These are phyloP conservation scores for Pogonognathellus flavescens DNA, from an alignment of 1,140 invertebrate species.

Conservation along the genomic window DNA sequence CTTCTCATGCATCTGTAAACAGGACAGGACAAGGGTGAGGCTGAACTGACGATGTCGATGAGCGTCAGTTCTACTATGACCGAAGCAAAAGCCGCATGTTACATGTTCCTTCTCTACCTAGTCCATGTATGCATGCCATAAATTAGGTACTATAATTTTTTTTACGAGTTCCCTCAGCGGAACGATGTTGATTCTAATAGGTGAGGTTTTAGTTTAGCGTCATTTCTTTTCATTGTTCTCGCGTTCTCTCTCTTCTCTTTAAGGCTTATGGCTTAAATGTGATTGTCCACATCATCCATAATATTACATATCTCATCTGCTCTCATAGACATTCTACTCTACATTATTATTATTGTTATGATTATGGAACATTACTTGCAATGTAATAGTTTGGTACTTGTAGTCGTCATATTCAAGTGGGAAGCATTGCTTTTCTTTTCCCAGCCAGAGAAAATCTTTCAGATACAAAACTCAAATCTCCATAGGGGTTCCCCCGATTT, in stretches of 20 bases:
- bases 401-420: neutral
- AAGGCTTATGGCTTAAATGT: neutral
- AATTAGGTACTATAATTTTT: conserved; percentile 60
- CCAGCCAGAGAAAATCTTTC: conserved; percentile 47
- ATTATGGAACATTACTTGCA: conserved; percentile 40
- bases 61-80: neutral
- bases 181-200: conserved; percentile 48
- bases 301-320: neutral
- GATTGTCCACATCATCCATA: neutral
- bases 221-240: neutral
- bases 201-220: conserved; percentile 42
- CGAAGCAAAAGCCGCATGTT: neutral
- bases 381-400: neutral
- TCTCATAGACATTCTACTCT: neutral
- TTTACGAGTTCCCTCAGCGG: conserved; percentile 41
- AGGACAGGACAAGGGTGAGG: conserved; percentile 20
- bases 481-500: conserved; percentile 62
- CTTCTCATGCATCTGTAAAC: conserved; percentile 41
- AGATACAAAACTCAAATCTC: conserved; percentile 55
- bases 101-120: neutral
- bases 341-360: conserved; percentile 9
- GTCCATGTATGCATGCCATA: conserved; percentile 19
- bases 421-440: conserved; percentile 31
- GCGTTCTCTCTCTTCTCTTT: neutral
- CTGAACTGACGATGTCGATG: conserved; percentile 17